Percentiles rank a stretch among this genome's conserved stretches.
These are phyloP conservation scores for Apotomis capreana DNA, from an alignment of 2,888 invertebrate genomes.

Conservation along the genomic window DNA sequence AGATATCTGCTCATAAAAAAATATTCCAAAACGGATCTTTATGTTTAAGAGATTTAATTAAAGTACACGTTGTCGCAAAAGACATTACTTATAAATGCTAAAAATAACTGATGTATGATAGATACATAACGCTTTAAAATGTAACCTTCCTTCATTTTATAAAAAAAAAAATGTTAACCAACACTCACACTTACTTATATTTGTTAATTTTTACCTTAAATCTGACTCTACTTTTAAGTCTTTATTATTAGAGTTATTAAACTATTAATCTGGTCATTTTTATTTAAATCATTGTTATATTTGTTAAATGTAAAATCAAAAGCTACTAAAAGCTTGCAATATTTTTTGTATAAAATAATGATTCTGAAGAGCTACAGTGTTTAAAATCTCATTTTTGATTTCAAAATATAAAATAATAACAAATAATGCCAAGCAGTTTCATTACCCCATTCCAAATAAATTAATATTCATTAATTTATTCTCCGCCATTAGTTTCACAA, in stretches of 20 bases:
- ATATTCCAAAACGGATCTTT: constrained; percentile 66
- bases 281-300: constrained; percentile 83
- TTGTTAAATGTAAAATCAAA: constrained; percentile 76
- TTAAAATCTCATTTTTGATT: constrained; percentile 81
- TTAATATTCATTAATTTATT: too few species aligned
- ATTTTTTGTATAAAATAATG: constrained; percentile 77
- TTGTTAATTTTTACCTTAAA: constrained; percentile 79
- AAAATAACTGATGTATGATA: constrained; percentile 75
- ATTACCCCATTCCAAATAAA: constrained; percentile 32
- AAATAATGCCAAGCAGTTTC: constrained; percentile 56
- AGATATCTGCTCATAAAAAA: constrained; percentile 62
- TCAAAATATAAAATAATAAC: constrained; percentile 79
- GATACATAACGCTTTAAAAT: constrained; percentile 77
- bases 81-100: constrained; percentile 77
- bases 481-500: too few species aligned
- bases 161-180: constrained; percentile 74
- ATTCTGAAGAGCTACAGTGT: constrained; percentile 76
- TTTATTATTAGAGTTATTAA: constrained; percentile 78
- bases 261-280: constrained; percentile 84
- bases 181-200: constrained; percentile 76
- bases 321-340: constrained; percentile 78
- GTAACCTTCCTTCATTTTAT: constrained; percentile 71
- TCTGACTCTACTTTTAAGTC: constrained; percentile 77
- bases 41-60: constrained; percentile 71
- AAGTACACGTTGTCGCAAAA: constrained; percentile 79